phyloP scores from a whole-genome alignment of 2,113 vertebrate species.

The Hippocampus abdominalis region DNA sequence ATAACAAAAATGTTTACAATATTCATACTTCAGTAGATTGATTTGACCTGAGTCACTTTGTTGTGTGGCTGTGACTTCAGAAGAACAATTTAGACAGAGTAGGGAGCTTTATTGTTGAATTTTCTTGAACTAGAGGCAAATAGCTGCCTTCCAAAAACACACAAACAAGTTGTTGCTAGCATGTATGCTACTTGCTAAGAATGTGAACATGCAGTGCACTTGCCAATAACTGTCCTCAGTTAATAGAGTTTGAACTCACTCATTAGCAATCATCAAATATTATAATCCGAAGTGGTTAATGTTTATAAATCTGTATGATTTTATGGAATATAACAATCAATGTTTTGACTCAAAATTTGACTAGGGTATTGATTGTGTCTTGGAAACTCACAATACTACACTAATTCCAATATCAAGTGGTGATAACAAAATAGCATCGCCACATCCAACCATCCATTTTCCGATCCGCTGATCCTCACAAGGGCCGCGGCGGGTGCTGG shows the following conservation, averaged over 20 bases:
- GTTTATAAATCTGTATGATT: too few species aligned
- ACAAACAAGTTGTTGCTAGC: constrained; percentile 16
- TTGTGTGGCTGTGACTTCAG: constrained; percentile 46
- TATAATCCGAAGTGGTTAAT: not conserved
- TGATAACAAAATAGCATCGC: too few species aligned
- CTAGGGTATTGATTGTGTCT: too few species aligned
- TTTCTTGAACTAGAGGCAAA: constrained; percentile 33
- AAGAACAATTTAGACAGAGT: constrained; percentile 37
- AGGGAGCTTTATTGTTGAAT: constrained; percentile 57
- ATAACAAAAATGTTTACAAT: not conserved
- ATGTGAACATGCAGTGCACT: not conserved
- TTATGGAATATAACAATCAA: too few species aligned
- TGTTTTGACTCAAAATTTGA: too few species aligned
- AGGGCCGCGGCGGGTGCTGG: too few species aligned
- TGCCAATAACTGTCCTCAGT: not conserved
- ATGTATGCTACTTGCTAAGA: constrained; percentile 4
- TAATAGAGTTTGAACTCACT: too few species aligned
- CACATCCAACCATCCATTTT: too few species aligned
- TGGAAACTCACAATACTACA: too few species aligned
- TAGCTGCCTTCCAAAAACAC: constrained; percentile 36
- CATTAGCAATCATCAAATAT: not conserved
- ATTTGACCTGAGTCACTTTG: constrained; percentile 22
- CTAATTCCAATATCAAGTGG: too few species aligned
- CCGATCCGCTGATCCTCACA: too few species aligned
- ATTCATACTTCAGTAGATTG: not conserved